Percentiles rank a stretch among this genome's conserved stretches.
phyloP scores from a whole-genome alignment of 2,888 invertebrate species.

The Scaeva pyrastri region DNA sequence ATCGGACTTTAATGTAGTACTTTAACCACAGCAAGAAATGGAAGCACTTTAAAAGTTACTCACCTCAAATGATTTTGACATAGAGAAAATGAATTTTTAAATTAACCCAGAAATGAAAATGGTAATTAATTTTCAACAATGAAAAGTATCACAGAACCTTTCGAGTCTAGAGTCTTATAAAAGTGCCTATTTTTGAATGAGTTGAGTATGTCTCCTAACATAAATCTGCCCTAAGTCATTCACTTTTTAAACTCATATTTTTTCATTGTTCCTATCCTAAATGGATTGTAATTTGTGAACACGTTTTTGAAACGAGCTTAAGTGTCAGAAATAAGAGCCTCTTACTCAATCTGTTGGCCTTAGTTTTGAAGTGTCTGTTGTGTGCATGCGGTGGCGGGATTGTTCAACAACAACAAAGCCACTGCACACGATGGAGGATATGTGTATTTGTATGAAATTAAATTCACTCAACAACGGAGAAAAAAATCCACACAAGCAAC shows the following conservation, averaged over 20 bases:
- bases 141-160: too few species aligned
- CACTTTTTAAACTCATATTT: neutral
- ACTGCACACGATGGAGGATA: too few species aligned
- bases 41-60: too few species aligned
- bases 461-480: constrained; percentile 48
- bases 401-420: neutral
- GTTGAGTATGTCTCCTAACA: neutral
- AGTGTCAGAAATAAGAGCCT: constrained; percentile 11
- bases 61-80: too few species aligned
- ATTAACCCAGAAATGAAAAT: too few species aligned
- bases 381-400: neutral
- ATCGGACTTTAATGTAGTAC: too few species aligned
- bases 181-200: neutral
- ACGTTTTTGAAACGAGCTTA: constrained; percentile 15
- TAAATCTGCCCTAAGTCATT: neutral
- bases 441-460: constrained; percentile 6
- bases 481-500: constrained; percentile 45
- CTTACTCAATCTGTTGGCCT: constrained; percentile 9
- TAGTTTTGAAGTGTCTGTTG: neutral
- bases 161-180: neutral
- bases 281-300: constrained; percentile 17
- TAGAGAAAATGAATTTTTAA: too few species aligned
- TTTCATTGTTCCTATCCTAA: constrained; percentile 4
- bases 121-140: too few species aligned
- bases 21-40: too few species aligned